phyloP scores from a whole-genome alignment of 2,888 invertebrate species.

The Xanthia icteritia region DNA sequence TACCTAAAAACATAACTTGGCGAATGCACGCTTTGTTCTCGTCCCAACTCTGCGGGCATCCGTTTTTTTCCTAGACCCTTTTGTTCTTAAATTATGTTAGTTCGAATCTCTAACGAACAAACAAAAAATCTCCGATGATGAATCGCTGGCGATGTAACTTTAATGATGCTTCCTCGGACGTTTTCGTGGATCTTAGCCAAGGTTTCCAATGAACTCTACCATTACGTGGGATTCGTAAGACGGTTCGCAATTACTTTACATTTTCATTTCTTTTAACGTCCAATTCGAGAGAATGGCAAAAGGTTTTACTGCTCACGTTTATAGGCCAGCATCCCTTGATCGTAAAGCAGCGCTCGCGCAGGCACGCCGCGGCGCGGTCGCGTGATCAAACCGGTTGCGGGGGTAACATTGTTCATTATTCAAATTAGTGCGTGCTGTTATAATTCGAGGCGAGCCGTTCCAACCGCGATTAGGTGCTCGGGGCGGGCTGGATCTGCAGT shows the following conservation, averaged over 20 bases:
- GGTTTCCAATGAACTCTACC: constrained; percentile 44
- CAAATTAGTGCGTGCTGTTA: constrained; percentile 88
- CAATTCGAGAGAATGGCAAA: constrained; percentile 72
- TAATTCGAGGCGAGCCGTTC: constrained; percentile 83
- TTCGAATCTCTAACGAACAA: constrained; percentile 76
- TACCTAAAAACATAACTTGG: constrained; percentile 82
- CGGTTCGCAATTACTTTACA: constrained; percentile 63
- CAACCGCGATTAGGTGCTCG: constrained; percentile 74
- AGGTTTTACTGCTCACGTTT: constrained; percentile 77
- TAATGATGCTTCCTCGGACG: constrained; percentile 65
- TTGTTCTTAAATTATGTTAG: constrained; percentile 88
- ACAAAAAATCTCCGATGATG: constrained; percentile 82
- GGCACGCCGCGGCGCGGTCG: constrained; percentile 71
- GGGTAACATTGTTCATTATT: constrained; percentile 88
- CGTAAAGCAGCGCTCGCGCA: constrained; percentile 77
- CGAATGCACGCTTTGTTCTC: constrained; percentile 83
- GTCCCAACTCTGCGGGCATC: constrained; percentile 81
- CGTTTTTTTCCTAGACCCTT: constrained; percentile 82
- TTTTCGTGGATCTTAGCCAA: constrained; percentile 50
- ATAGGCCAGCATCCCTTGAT: constrained; percentile 80
- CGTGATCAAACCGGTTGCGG: constrained; percentile 85
- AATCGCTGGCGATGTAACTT: constrained; percentile 75
- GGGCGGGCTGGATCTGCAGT: constrained; percentile 56
- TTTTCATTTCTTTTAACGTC: constrained; percentile 65
- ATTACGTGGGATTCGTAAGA: constrained; percentile 60